These are phyloP conservation scores for Pitta sordida DNA, from an alignment of 2,113 vertebrate genomes.

Conservation along the genomic window DNA sequence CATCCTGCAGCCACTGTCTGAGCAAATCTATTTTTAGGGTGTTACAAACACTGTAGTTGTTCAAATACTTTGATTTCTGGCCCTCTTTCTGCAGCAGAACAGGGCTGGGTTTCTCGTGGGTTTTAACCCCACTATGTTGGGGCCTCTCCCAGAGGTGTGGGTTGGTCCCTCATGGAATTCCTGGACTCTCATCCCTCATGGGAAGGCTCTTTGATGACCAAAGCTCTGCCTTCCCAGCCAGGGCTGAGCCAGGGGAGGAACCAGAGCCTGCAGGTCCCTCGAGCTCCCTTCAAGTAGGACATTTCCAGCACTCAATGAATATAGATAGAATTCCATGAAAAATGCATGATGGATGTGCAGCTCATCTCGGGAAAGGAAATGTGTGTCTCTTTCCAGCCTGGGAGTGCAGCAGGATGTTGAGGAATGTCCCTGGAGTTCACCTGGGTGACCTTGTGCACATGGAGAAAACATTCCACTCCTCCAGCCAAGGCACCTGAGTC, in stretches of 20 bases:
- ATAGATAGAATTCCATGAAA: background rate
- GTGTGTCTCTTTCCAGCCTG: background rate
- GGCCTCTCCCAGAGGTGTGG: background rate
- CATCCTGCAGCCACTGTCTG: background rate
- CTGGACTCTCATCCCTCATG: background rate
- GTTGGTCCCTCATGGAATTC: background rate
- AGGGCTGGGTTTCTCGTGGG: accelerated
- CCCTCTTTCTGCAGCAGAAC: background rate
- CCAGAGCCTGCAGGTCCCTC: background rate
- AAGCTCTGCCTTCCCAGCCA: background rate
- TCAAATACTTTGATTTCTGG: background rate
- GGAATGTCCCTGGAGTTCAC: background rate
- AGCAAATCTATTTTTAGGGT: background rate
- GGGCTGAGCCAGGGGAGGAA: background rate
- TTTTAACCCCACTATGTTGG: background rate
- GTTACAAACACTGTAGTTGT: background rate
- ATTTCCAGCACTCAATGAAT: background rate
- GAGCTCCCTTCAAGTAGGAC: background rate
- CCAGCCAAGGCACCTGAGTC: background rate
- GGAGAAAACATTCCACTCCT: background rate
- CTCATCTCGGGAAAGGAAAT: background rate
- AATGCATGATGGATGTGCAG: background rate
- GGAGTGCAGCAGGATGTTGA: background rate
- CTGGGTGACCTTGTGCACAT: background rate
- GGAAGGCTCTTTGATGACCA: background rate